Base-by-base conservation (phyloP, 1,140 invertebrate species). In the Eriocheir sinensis region DNA sequence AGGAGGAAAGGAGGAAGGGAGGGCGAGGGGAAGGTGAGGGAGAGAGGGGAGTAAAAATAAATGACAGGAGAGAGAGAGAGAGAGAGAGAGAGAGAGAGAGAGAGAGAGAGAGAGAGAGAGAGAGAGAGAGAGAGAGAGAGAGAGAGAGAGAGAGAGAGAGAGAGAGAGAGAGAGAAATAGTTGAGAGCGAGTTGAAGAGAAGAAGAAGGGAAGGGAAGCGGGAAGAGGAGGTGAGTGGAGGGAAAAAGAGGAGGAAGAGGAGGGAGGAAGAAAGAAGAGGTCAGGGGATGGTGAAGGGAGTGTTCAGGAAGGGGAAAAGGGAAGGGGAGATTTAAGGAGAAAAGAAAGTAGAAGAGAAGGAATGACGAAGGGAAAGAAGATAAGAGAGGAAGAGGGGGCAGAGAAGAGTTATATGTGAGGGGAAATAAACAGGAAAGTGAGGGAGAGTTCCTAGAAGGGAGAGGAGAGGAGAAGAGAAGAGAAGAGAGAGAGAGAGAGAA, bases 131-230 rank as follows among this genome's bases (percentile, higher is more conserved):
- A 85, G 83, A 85, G 34, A 2, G 83, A 36, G 30, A 85, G 30
- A 38, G 30, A 32, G 30, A 32, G 83, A 32, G 34, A 72, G 60
- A 72, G 60, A 72, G 60, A 72, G 60, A 72, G 60, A 72, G 60
- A 72, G 60, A 72, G 60, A 72, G 60, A 72, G 60, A 72, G 60
- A 72, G 60, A 72, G 60, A 72, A 27, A 72, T 12, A 72, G 60
- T 15, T 12, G 27, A 27, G 27, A 27, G 27, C 12, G 27, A 27
- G 27, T 12, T 15, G 60, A 72, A 27, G 27, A 27, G 27, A 27
- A 72, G 60, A 72, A 27, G 27, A 27, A 72, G 60, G 27, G 60
- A 72, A 27, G 27, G 60, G 27, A 27, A 72, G 60, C 12, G 60
- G 27, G 60, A 72, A 27, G 27, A 27, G 27, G 60, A 72, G 60